phyloP scores from a whole-genome alignment of 2,113 vertebrate species.

The Atlantisia rogersi region DNA sequence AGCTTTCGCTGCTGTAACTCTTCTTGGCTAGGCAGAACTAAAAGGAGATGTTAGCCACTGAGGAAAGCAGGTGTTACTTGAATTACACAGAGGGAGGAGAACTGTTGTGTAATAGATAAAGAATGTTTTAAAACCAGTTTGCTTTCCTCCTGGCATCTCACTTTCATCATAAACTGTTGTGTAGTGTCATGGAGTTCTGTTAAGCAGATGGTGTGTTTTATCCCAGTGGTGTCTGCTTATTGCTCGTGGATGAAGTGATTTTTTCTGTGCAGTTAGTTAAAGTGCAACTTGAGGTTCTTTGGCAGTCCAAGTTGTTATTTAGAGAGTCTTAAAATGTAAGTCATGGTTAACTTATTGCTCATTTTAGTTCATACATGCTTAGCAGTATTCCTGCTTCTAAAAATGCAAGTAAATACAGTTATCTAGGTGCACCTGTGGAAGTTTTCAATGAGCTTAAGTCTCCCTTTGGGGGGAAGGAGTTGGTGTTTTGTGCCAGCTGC shows the following conservation, averaged over 20 bases:
- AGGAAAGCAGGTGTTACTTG: constrained; percentile 26
- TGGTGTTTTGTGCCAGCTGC: neutral
- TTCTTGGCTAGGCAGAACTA: neutral
- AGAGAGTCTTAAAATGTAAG: constrained; percentile 10
- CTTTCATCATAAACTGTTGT: constrained; percentile 8
- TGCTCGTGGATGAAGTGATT: neutral
- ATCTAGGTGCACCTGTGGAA: neutral
- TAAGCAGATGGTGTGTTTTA: constrained; percentile 37
- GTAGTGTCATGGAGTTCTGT: neutral
- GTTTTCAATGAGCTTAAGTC: neutral
- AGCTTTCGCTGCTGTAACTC: neutral
- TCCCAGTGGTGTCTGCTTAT: constrained; percentile 17
- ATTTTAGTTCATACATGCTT: neutral
- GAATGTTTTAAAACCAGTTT: neutral
- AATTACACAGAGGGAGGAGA: neutral
- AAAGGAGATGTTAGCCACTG: neutral
- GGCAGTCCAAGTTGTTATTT: neutral
- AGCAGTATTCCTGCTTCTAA: neutral
- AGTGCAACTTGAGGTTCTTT: constrained; percentile 1
- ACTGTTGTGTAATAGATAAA: neutral
- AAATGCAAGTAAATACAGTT: constrained; percentile 15
- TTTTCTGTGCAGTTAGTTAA: constrained; percentile 1
- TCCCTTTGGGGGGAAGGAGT: neutral
- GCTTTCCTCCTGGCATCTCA: constrained; percentile 26
- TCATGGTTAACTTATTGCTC: neutral